Conservation (phyloP, 2,888 invertebrate species). For the Nymphalis polychloros region DNA sequence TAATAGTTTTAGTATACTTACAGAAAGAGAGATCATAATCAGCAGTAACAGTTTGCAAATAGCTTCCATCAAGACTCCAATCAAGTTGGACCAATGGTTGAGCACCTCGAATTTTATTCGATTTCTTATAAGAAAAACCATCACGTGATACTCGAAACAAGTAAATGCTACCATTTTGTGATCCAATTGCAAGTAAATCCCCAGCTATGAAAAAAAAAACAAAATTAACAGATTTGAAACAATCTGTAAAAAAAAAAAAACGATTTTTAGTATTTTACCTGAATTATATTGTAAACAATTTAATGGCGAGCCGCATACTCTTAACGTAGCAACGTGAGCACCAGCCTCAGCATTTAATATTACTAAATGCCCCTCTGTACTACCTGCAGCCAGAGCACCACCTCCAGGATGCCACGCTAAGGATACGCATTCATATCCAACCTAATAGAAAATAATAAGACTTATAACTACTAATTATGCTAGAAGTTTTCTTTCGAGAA, state of each 20-base stretch:
- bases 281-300: constrained; percentile 94
- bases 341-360: constrained; percentile 94
- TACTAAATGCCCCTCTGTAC: constrained; percentile 93
- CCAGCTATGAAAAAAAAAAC: constrained; percentile 84
- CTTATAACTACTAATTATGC: not conserved
- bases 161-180: constrained; percentile 90
- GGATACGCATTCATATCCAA: constrained; percentile 93
- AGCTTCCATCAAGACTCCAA: constrained; percentile 95
- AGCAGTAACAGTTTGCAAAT: constrained; percentile 93
- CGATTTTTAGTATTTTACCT: constrained; percentile 76
- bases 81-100: constrained; percentile 93
- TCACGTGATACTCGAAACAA: constrained; percentile 91
- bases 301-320: constrained; percentile 93
- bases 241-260: not conserved
- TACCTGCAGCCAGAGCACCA: constrained; percentile 92
- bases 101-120: constrained; percentile 92
- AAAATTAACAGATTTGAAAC: not conserved
- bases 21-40: constrained; percentile 95
- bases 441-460: constrained; percentile 63
- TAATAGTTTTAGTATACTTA: constrained; percentile 72
- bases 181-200: constrained; percentile 92
- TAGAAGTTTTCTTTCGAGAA: no score
- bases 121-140: constrained; percentile 94
- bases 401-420: constrained; percentile 94
- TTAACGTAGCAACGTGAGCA: constrained; percentile 89